phyloP scores from a whole-genome alignment of 2,888 invertebrate genomes.

The Nowickia ferox region DNA sequence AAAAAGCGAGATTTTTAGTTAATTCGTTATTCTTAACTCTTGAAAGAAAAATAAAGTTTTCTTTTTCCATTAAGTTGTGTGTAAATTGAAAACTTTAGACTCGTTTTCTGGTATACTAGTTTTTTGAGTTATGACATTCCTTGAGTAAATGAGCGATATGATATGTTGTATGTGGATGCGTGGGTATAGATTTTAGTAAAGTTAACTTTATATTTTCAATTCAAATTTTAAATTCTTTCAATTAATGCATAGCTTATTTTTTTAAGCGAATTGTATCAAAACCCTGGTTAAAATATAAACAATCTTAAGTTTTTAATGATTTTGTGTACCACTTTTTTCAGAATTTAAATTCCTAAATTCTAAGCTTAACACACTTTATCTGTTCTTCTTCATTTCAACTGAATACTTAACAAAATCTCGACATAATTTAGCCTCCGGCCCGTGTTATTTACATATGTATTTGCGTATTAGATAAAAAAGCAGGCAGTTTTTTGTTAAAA shows the following conservation, averaged over 20 bases:
- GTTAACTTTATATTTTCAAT: too few species aligned
- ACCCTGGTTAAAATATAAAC: not conserved
- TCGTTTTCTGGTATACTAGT: too few species aligned
- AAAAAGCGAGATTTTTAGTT: too few species aligned
- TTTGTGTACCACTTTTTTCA: constrained; percentile 12
- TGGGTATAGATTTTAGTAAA: too few species aligned
- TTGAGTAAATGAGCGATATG: too few species aligned
- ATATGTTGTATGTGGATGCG: too few species aligned
- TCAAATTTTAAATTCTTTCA: not conserved
- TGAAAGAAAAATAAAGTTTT: too few species aligned
- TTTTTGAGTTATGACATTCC: too few species aligned
- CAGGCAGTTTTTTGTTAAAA: not conserved
- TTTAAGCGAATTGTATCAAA: not conserved
- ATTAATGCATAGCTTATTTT: not conserved
- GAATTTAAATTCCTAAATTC: constrained; percentile 27
- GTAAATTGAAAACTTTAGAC: too few species aligned
- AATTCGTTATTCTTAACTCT: too few species aligned
- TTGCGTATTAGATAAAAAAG: constrained; percentile 37
- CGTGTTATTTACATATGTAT: constrained; percentile 50
- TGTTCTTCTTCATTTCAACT: constrained; percentile 21
- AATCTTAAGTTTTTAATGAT: not conserved
- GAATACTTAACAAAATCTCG: constrained; percentile 51
- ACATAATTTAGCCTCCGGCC: constrained; percentile 60
- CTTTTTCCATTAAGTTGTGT: too few species aligned
- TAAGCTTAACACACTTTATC: constrained; percentile 44